Base-by-base conservation (phyloP, 1,140 invertebrate species). In the Apocrypta bakeri region DNA sequence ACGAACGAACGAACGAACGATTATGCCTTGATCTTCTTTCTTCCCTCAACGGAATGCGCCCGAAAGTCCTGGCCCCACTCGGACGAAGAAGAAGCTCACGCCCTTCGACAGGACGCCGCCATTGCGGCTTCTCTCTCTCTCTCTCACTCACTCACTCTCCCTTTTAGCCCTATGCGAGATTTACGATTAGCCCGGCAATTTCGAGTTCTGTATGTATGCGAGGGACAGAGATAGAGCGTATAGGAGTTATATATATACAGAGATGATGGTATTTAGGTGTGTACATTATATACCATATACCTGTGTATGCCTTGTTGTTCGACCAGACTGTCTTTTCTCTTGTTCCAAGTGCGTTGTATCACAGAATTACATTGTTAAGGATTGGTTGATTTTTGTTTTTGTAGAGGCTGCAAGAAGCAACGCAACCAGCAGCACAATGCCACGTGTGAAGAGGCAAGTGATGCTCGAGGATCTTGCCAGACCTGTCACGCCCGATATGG, bases 401-500 rank as follows among this genome's bases (percentile, higher is more conserved):
- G 40, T 42, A 83, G 82, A 79, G 71, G 69, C 73, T 81, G 66
- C 37, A 83, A 63, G 25, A 91, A 88, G 81, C 86, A 84, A 66
- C 81, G 88, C 42, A 83, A 66, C 24, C 91, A 88, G 81, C 86
- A 84, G 73, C 82, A 88, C 84, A 69, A 92, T 92, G 91, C 91
- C 91, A 87, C 90, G 91, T 87, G 88, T 90, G 84, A 91, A 89
- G 85, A 92, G 90, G 87, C 91, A 92, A 88, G 89, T 91, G 82
- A 88, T 92, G 84, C 88, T 92, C 85, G 91, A 92, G 85, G 91
- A 92, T 87, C 90, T 91, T 73, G 87, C 89, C 79, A 90, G 91
- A 85, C 90, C 91, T 76, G 91, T 92, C 73, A 92, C 91, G 85
- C 91, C 91, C 79, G 91, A 92, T 82, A 91, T 91, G 89, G 88